Evolutionary conservation across 2,888 invertebrate species (phyloP).

Genomic region (Flexamia atlantica): DNA sequence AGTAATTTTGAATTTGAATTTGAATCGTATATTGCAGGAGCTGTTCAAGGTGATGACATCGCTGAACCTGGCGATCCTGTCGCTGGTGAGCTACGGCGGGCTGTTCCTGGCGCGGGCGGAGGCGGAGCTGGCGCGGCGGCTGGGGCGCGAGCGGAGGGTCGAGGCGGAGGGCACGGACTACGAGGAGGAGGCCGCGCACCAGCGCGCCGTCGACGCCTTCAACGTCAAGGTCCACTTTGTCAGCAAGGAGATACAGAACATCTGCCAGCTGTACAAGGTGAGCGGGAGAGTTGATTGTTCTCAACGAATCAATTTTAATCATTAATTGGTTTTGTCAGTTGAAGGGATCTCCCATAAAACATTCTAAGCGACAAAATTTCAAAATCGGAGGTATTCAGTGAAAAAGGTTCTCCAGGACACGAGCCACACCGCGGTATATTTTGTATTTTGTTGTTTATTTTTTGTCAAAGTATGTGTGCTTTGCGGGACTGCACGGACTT

Average conservation of each 20-base stretch:
- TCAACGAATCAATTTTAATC: no score
- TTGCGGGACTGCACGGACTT: no score
- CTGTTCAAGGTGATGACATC: conserved; percentile 62
- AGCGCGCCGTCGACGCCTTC: conserved; percentile 81
- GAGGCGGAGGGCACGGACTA: conserved; percentile 79
- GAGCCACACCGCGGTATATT: no score
- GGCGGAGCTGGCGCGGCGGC: conserved; percentile 64
- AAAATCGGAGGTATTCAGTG: no score
- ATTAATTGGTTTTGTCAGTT: no score
- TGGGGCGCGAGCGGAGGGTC: conserved; percentile 60
- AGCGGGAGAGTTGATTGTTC: no score
- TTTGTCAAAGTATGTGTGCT: no score
- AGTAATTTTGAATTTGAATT: no score
- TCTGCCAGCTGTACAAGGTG: conserved; percentile 85
- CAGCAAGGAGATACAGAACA: conserved; percentile 79
- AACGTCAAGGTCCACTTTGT: conserved; percentile 77
- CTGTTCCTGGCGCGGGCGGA: conserved; percentile 58
- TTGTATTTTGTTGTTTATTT: no score
- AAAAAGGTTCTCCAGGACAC: no score
- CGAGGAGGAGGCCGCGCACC: conserved; percentile 79
- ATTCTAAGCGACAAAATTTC: no score
- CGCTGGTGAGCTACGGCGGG: conserved; percentile 58
- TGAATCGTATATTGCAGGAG: conserved; percentile 52
- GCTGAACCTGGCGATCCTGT: conserved; percentile 60
- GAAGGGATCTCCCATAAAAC: no score